Evolutionary conservation across 2,888 invertebrate genomes (phyloP).

Genomic region (Actias luna): DNA sequence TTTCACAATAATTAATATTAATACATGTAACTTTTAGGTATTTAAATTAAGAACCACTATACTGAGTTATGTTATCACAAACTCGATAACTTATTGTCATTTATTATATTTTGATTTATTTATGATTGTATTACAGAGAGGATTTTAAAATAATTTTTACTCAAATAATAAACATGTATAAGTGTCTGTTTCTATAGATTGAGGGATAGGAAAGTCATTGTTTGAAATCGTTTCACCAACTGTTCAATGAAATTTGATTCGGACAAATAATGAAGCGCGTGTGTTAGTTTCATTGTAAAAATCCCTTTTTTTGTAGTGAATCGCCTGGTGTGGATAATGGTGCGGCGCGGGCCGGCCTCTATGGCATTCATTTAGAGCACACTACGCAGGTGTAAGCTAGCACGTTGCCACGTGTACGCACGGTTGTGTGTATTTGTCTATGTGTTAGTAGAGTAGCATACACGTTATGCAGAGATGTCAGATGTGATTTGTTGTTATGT

Average conservation of each 20-base stretch:
- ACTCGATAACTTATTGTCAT: slow-evolving; percentile 23
- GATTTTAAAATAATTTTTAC: slow-evolving; percentile 19
- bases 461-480: slow-evolving; percentile 25
- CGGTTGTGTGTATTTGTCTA: slow-evolving; percentile 12
- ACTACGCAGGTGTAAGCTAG: slow-evolving; percentile 42
- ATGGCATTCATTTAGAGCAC: slow-evolving; percentile 19
- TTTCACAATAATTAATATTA: neutral
- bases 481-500: slow-evolving; percentile 35
- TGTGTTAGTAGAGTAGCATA: slow-evolving; percentile 10
- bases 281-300: slow-evolving; percentile 54
- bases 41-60: neutral
- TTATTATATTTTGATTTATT: slow-evolving; percentile 23
- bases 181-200: slow-evolving; percentile 40
- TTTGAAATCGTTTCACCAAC: slow-evolving; percentile 58
- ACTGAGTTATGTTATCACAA: slow-evolving; percentile 11
- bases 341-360: slow-evolving; percentile 33
- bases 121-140: slow-evolving; percentile 5
- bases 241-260: slow-evolving; percentile 74
- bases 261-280: slow-evolving; percentile 66
- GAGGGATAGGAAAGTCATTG: slow-evolving; percentile 48
- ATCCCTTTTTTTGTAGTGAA: slow-evolving; percentile 35
- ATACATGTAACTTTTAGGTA: no score
- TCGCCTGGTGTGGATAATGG: slow-evolving; percentile 41
- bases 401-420: slow-evolving; percentile 18
- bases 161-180: slow-evolving; percentile 22